Evolutionary conservation across 2,888 invertebrate species (phyloP), one percentile per base, ranked within the genome.

Genomic region (Leptodirus hochenwartii): DNA sequence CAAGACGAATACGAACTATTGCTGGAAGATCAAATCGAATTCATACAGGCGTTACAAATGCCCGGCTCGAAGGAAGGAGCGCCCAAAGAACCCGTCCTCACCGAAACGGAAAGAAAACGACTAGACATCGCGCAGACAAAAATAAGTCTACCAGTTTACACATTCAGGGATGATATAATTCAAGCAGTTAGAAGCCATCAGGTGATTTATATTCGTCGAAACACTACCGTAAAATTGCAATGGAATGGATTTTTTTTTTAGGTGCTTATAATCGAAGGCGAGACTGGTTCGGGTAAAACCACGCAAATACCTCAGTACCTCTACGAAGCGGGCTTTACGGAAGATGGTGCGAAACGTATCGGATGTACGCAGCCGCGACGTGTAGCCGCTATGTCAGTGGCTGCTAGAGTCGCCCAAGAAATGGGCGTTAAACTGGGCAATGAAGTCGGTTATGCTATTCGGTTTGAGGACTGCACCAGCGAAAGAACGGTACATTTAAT

Each of bases 301-400:
- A 98, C 98, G 5, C 96, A 98, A 62, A 87, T 98, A 41, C 96
- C 96, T 0, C 96, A 98, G 54, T 96, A 96, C 58, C 63, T 98
- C 6, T 76, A 91, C 51, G 93, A 98, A 50, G 81, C 91, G 26
- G 96, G 87, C 3, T 88, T 79, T 46, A 80, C 82, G 2, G 59
- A 69, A 29, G 74, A 78, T 47, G 76, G 71, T 20, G 43, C 42
- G 39, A 32, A 28, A 26, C 12, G 29, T 55, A 85, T 96, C 45
- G 96, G 95, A 1, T 98, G 96, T 49, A 98, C 96, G 0, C 93
- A 95, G 53, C 96, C 98, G 0, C 64, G 96, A 39, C 64, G 98
- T 53, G 98, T 99, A 2, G 98, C 98, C 13, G 95, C 98, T 3
- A 99, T 98, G 98, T 91, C 91, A n/a, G 98, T 99, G 13, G 88